phyloP scores from a whole-genome alignment of 2,113 vertebrate genomes.

The Cebus imitator region DNA sequence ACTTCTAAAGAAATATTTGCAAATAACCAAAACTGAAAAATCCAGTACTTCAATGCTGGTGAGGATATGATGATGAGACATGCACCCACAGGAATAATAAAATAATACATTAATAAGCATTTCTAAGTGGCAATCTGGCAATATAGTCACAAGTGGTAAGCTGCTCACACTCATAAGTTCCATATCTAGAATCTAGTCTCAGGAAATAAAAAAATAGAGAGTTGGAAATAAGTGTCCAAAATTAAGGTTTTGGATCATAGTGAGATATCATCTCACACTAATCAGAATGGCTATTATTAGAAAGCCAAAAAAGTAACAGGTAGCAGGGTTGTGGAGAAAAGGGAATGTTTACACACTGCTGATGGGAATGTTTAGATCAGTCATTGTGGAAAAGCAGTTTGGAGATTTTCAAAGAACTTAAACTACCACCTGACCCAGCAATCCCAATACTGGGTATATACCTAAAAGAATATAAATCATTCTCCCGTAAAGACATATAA shows the following conservation, averaged over 20 bases:
- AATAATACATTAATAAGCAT: not conserved
- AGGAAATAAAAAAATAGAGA: not conserved
- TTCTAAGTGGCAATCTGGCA: not conserved
- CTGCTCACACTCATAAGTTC: not conserved
- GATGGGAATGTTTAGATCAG: no score
- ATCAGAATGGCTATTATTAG: no score
- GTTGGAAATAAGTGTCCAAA: not conserved
- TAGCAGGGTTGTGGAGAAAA: no score
- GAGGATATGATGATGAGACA: not conserved
- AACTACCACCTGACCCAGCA: no score
- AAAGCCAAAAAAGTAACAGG: no score
- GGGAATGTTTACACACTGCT: no score
- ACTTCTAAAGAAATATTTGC: not conserved
- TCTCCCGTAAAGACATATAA: no score
- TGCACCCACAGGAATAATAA: not conserved
- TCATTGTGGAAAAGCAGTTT: no score
- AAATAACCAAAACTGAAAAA: not conserved
- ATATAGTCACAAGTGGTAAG: not conserved
- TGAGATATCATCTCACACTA: no score
- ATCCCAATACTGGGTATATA: no score
- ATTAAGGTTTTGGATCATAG: not conserved
- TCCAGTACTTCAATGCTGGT: not conserved
- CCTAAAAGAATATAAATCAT: no score
- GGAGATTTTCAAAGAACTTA: no score
- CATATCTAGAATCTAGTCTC: not conserved